Conservation (phyloP, 2,113 vertebrate genomes). For the Elanus axillaris region DNA sequence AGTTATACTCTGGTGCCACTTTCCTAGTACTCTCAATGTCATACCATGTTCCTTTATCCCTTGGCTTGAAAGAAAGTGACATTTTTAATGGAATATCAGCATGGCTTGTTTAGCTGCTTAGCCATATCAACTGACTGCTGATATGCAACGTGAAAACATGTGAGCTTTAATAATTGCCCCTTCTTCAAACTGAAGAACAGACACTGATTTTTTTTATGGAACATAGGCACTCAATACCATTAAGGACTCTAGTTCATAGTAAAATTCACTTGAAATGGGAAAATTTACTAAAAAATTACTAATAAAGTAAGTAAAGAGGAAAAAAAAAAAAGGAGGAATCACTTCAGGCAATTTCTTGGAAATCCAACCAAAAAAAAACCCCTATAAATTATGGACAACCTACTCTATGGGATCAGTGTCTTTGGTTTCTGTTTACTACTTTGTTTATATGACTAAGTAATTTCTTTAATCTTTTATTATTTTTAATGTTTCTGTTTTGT, state of each 20-base stretch:
- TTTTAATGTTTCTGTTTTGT: not conserved
- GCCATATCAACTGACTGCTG: not conserved
- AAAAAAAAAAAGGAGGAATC: not conserved
- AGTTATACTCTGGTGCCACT: not conserved
- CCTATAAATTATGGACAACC: not conserved
- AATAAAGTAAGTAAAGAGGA: not conserved
- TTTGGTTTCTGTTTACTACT: not conserved
- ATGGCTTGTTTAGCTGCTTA: not conserved
- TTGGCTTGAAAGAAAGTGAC: not conserved
- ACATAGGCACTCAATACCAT: not conserved
- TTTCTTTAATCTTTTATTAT: not conserved
- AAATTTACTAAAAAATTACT: not conserved
- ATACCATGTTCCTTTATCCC: not conserved
- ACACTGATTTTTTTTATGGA: not conserved
- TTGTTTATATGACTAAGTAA: not conserved
- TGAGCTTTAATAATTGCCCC: not conserved
- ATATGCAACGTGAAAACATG: not conserved
- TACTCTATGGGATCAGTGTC: not conserved
- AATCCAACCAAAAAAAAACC: not conserved
- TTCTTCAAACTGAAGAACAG: not conserved
- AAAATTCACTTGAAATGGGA: not conserved
- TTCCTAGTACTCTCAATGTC: not conserved
- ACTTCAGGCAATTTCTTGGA: not conserved
- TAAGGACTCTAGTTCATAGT: not conserved
- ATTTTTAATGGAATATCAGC: not conserved